phyloP scores from a whole-genome alignment of 2,797 vertebrate species.

The Eurystomus glaucurus region DNA sequence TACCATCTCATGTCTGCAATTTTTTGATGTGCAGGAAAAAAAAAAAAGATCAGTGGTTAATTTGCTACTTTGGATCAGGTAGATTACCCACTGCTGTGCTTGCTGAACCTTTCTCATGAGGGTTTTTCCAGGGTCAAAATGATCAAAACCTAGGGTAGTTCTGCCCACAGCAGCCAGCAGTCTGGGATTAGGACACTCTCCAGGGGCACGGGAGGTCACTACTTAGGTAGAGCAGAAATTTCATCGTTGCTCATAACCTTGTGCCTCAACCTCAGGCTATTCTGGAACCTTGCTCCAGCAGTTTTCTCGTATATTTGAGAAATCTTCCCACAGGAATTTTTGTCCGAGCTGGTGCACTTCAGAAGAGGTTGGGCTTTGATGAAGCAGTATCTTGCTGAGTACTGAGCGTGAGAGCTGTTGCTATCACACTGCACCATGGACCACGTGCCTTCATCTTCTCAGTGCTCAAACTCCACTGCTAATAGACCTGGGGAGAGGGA shows the following conservation, averaged over 20 bases:
- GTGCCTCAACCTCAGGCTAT: background rate
- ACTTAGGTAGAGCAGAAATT: background rate
- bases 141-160: background rate
- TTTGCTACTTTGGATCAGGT: background rate
- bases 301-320: background rate
- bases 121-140: background rate
- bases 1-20: background rate
- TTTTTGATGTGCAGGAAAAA: background rate
- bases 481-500: background rate
- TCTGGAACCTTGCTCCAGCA: background rate
- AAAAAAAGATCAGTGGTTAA: background rate
- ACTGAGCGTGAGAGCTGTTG: background rate
- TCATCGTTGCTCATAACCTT: fast-evolving
- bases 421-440: background rate
- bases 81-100: background rate
- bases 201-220: background rate
- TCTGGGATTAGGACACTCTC: background rate
- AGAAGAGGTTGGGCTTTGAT: background rate
- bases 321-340: background rate
- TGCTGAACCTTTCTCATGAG: background rate
- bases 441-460: fast-evolving
- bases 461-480: background rate
- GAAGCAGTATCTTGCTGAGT: background rate
- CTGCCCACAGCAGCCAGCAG: background rate
- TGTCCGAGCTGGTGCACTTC: background rate